Evolutionary conservation across 53 echinoderm and acorn worm genomes (phyloP).

Genomic region (Henricia sp.): DNA sequence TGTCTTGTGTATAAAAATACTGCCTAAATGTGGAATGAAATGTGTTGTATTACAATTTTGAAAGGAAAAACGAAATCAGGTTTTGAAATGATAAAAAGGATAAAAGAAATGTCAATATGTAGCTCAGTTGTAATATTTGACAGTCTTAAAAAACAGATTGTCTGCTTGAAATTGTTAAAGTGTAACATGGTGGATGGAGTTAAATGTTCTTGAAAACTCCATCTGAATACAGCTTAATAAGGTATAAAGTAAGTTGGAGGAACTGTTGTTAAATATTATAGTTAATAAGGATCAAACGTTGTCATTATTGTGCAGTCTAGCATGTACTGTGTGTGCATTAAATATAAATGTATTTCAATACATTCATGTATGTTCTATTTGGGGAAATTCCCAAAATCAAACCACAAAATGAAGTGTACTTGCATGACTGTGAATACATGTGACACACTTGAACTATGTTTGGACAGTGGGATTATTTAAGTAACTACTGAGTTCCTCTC

Average conservation of each 20-base stretch:
- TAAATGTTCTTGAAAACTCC: not conserved
- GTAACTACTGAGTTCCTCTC: too few relatives aligned
- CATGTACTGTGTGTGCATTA: conserved; percentile 60
- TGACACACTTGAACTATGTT: too few relatives aligned
- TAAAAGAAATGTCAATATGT: not conserved
- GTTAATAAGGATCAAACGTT: not conserved
- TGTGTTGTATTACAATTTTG: conserved; percentile 2
- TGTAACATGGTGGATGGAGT: conserved; percentile 6
- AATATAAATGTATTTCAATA: too few relatives aligned
- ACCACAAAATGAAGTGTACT: too few relatives aligned
- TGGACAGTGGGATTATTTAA: too few relatives aligned
- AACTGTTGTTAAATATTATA: conserved; percentile 53
- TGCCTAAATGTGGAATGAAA: conserved; percentile 37
- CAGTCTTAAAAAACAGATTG: conserved; percentile 25
- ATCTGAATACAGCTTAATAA: not conserved
- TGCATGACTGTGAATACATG: too few relatives aligned
- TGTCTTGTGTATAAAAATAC: conserved; percentile 49
- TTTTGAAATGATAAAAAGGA: conserved; percentile 24
- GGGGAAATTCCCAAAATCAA: too few relatives aligned
- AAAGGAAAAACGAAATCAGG: conserved; percentile 44
- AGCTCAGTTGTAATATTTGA: conserved; percentile 39
- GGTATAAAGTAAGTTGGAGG: not conserved
- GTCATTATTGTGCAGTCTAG: conserved; percentile 54
- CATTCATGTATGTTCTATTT: too few relatives aligned
- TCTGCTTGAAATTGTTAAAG: not conserved